Evolutionary conservation across 2,113 vertebrate species (phyloP).

Genomic region (Galbula dea): DNA sequence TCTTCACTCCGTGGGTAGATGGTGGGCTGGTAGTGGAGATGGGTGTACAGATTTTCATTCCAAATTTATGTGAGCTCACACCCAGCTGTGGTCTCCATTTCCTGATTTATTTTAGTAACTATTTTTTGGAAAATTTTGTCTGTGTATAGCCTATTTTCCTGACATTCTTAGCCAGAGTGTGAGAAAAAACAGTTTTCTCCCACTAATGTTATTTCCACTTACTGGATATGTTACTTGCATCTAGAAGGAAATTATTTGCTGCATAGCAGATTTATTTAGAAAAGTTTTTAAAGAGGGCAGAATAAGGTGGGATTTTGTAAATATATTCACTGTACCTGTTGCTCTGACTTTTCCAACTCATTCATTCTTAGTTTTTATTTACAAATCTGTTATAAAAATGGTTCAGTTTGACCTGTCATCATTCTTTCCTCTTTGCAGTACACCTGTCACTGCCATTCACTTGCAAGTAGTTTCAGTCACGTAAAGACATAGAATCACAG

Average conservation of each 20-base stretch:
- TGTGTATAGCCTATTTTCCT: background rate
- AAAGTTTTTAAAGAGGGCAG: rapidly evolving
- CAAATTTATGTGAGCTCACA: rapidly evolving
- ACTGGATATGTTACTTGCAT: background rate
- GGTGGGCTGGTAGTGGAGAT: background rate
- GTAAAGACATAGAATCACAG: too few species aligned
- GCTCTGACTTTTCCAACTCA: background rate
- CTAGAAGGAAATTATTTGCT: background rate
- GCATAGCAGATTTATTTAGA: background rate
- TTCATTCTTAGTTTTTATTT: background rate
- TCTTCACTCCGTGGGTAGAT: rapidly evolving
- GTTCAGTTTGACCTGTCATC: background rate
- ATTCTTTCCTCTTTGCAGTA: background rate
- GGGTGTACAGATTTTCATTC: background rate
- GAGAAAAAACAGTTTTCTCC: background rate
- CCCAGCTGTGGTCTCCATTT: background rate
- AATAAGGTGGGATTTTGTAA: rapidly evolving
- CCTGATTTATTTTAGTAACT: background rate
- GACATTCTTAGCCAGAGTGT: background rate
- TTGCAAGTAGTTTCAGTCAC: too few species aligned
- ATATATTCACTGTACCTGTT: background rate
- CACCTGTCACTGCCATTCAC: too few species aligned
- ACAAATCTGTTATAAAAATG: background rate
- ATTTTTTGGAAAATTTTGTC: background rate
- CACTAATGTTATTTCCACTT: background rate